Conservation (phyloP, 2,888 invertebrate species). For the Xestia xanthographa region DNA sequence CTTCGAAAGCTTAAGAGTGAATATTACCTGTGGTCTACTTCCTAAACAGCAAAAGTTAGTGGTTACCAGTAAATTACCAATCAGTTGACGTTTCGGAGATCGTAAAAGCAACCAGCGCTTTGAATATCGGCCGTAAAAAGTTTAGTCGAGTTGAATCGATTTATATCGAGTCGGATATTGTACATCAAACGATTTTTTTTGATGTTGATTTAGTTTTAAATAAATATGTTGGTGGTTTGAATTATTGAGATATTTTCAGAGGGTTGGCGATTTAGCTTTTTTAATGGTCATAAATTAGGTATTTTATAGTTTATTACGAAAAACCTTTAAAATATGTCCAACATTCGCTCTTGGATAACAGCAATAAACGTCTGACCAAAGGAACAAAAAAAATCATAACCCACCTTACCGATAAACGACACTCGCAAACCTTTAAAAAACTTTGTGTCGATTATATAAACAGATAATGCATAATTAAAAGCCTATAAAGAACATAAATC, state of each 20-base stretch:
- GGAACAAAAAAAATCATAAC: background rate
- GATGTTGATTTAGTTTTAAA: slow-evolving; percentile 45
- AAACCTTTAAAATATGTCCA: too few species aligned
- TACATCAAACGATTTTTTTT: slow-evolving; percentile 57
- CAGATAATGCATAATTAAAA: slow-evolving; percentile 17
- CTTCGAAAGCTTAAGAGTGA: background rate
- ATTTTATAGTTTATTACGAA: background rate
- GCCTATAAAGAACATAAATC: background rate
- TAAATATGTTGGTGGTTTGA: slow-evolving; percentile 41
- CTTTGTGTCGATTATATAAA: background rate
- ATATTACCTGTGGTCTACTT: slow-evolving; percentile 9
- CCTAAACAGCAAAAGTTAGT: slow-evolving; percentile 52
- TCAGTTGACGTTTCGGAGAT: slow-evolving; percentile 69
- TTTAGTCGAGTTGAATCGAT: slow-evolving; percentile 47
- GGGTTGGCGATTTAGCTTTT: background rate
- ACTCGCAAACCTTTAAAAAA: background rate
- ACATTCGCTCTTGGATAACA: background rate
- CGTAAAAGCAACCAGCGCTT: slow-evolving; percentile 70
- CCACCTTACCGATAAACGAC: background rate
- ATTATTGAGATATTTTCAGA: slow-evolving; percentile 19
- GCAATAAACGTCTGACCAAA: background rate
- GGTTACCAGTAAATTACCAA: slow-evolving; percentile 68
- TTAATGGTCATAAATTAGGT: background rate
- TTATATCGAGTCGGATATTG: slow-evolving; percentile 48
- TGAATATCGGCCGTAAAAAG: slow-evolving; percentile 63